A percentile compares a stretch with the other conserved stretches of the same genome.
phyloP scores from a whole-genome alignment of 2,113 vertebrate species.

The Platysteira castanea region DNA sequence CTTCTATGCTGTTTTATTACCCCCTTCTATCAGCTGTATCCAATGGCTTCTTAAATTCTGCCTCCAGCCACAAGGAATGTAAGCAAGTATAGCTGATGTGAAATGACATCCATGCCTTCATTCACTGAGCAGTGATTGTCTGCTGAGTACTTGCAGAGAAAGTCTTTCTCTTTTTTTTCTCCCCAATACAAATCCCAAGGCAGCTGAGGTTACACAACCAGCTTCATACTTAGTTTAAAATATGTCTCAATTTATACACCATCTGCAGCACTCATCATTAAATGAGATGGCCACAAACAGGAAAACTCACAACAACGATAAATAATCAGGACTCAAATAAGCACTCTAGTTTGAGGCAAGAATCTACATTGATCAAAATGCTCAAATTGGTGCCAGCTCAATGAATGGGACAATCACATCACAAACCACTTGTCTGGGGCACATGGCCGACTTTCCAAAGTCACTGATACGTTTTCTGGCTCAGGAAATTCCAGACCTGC shows the following conservation, averaged over 20 bases:
- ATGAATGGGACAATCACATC: conserved; percentile 32
- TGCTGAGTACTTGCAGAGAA: conserved; percentile 40
- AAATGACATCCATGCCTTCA: conserved; percentile 57
- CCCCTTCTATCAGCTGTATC: conserved; percentile 12
- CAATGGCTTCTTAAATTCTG: conserved; percentile 42
- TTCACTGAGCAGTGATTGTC: conserved; percentile 50
- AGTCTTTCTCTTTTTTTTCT: neutral
- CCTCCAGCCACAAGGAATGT: conserved; percentile 52
- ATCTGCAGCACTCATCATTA: conserved; percentile 51
- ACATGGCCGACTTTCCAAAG: conserved; percentile 12
- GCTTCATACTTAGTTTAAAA: conserved; percentile 50
- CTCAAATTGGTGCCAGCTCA: conserved; percentile 15
- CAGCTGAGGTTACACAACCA: conserved; percentile 57
- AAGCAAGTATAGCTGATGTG: conserved; percentile 58
- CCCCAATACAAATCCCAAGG: conserved; percentile 28
- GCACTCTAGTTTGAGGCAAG: conserved; percentile 26
- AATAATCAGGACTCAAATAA: conserved; percentile 40
- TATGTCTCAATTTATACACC: conserved; percentile 55
- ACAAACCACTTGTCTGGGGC: conserved; percentile 31
- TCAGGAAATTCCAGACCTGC: conserved; percentile 13
- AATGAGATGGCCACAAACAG: conserved; percentile 42
- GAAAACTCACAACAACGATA: conserved; percentile 33
- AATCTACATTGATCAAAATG: conserved; percentile 18
- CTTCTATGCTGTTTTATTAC: conserved; percentile 33
- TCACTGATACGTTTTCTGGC: neutral